A percentile compares a stretch with the other conserved stretches of the same genome.
Conservation (phyloP, 53 echinoderm and acorn worm genomes). For the Arbacia lixula region DNA sequence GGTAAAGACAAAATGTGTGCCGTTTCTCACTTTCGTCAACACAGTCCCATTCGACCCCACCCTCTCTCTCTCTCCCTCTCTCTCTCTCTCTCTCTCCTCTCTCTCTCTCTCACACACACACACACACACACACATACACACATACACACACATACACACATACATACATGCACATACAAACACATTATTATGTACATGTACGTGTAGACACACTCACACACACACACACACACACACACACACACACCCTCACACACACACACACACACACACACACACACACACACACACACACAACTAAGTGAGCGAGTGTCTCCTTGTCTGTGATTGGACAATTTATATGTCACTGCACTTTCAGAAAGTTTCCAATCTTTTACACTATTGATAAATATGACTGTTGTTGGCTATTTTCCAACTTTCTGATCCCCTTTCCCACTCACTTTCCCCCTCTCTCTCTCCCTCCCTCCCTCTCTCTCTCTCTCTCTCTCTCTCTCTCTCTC, state of each 20-base stretch:
- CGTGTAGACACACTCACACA: background rate
- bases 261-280: background rate
- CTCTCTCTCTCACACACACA: background rate
- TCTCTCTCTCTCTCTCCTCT: background rate
- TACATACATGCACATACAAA: too few relatives aligned
- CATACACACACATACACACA: background rate
- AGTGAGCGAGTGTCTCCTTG: too few relatives aligned
- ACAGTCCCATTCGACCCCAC: background rate
- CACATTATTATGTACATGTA: too few relatives aligned
- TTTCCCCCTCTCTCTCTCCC: background rate
- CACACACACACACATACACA: background rate
- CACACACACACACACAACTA: background rate
- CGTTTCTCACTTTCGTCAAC: too few relatives aligned
- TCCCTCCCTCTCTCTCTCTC: background rate
- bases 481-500: background rate
- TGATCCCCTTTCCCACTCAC: too few relatives aligned
- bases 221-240: background rate
- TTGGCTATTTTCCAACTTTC: too few relatives aligned
- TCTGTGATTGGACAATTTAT: too few relatives aligned
- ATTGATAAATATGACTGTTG: too few relatives aligned
- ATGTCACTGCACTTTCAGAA: too few relatives aligned
- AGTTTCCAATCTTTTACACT: too few relatives aligned
- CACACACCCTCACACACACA: background rate
- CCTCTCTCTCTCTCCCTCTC: background rate
- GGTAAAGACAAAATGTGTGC: too few relatives aligned